Evolutionary conservation across 2,888 invertebrate species (phyloP), one percentile per base, ranked within the genome.

Genomic region (Drosophila pullipes): DNA sequence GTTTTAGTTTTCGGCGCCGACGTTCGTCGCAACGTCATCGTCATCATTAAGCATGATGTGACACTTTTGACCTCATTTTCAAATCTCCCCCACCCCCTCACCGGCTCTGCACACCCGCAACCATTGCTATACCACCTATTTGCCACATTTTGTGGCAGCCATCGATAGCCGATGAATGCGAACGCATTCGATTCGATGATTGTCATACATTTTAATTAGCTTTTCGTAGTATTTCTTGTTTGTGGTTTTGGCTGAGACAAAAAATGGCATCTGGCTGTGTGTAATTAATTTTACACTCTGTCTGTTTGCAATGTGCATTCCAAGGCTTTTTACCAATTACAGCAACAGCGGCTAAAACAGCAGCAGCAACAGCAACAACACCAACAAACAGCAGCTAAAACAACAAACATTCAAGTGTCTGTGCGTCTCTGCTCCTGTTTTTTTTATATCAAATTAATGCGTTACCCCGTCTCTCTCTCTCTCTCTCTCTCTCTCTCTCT

Each of bases 1-100:
- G 62, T 74, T 70, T 69, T 81, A 76, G 68, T 80, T 82, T 82
- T 80, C 69, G 74, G 67, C 69, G 64, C 71, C 70, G 44, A 60
- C 39, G 59, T 25, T 59, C 50, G 55, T 69, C 70, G 74, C 73
- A 64, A 55, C 76, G 76, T 83, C 87, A 85, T 77, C 83, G 71
- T 89, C 89, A 91, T 91, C 91, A 91, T 91, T 86, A 87, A 83
- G 91, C 85, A 91, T 91, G 91, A 91, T 91, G 91, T 90, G 91
- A 91, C 91, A 91, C 81, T 91, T 91, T 91, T 91, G 83, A 83
- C 90, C 89, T 90, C 81, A 79, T 76, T 88, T 81, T 71, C 11
- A 11, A 28, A 10, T 13, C 28, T 2, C 10, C 16, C 61, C 70
- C 6, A 18, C 16, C 49, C 28, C n/a, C 7, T 18, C 3, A 4